A percentile compares a stretch with the other conserved stretches of the same genome.
Evolutionary conservation across 1,140 invertebrate genomes (phyloP).

Genomic region (Drosophila rhopaloa): DNA sequence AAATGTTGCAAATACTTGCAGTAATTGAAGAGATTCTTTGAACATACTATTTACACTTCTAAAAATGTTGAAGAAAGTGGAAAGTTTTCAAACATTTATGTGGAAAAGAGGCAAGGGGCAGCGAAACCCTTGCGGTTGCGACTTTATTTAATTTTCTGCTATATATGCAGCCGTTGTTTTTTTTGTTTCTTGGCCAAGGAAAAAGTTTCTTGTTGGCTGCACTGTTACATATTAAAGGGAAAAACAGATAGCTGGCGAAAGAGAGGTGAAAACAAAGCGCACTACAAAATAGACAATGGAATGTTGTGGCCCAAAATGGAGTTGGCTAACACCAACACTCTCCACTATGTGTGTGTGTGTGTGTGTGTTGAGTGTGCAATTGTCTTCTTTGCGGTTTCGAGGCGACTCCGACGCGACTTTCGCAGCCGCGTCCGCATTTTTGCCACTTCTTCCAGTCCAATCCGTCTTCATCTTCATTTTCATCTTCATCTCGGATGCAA

Average conservation of each 20-base stretch:
- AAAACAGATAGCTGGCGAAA: conserved; percentile 10
- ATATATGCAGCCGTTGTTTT: conserved; percentile 9
- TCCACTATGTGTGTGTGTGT: conserved; percentile 19
- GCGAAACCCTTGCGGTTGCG: conserved; percentile 10
- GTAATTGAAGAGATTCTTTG: no score
- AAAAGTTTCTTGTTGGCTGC: conserved; percentile 33
- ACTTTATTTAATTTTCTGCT: conserved; percentile 26
- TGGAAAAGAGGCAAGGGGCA: no score
- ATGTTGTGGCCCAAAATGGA: conserved; percentile 73
- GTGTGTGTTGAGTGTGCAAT: conserved; percentile 42
- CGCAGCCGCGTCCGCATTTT: conserved; percentile 75
- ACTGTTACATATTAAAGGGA: conserved; percentile 41
- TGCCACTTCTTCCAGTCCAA: conserved; percentile 24
- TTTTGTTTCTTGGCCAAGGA: conserved; percentile 10
- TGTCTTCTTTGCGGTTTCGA: conserved; percentile 69
- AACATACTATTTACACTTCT: neutral
- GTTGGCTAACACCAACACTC: conserved; percentile 74
- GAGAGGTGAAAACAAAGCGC: conserved; percentile 58
- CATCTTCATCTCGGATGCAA: conserved; percentile 43
- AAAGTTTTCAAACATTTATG: conserved; percentile 10
- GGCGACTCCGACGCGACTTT: conserved; percentile 54
- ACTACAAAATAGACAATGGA: conserved; percentile 76
- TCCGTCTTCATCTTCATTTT: conserved; percentile 24
- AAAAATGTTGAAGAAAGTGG: conserved; percentile 17
- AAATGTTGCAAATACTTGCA: neutral